These are phyloP conservation scores for Hystrix brachyura DNA, from an alignment of 2,113 vertebrate genomes.

Conservation along the genomic window DNA sequence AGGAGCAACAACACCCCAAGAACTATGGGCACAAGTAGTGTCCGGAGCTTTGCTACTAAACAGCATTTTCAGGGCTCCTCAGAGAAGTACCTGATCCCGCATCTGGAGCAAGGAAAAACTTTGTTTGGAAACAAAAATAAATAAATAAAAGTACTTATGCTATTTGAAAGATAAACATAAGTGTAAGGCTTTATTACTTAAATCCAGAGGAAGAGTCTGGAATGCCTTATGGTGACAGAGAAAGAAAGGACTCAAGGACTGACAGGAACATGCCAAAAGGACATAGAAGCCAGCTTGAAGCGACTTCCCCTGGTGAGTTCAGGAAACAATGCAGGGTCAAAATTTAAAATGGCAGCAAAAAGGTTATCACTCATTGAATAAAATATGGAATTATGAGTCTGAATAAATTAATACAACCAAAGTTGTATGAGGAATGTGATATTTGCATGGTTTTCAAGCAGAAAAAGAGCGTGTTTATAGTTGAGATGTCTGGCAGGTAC, in stretches of 20 bases:
- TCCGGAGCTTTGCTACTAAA: neutral
- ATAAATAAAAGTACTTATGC: slow-evolving; percentile 24
- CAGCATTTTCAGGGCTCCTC: neutral
- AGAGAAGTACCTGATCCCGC: neutral
- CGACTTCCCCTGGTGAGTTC: neutral
- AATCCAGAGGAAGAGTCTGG: slow-evolving; percentile 37
- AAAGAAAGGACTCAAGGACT: neutral
- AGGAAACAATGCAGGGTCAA: neutral
- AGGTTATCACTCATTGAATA: neutral
- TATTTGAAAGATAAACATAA: slow-evolving; percentile 64
- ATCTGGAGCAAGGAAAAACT: neutral
- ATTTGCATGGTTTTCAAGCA: neutral
- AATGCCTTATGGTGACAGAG: neutral
- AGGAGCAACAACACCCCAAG: neutral
- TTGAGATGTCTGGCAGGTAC: neutral
- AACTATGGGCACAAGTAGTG: neutral
- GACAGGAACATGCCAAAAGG: neutral
- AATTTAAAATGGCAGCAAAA: slow-evolving; percentile 7
- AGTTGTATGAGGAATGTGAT: neutral
- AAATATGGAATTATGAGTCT: neutral
- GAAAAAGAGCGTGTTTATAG: neutral
- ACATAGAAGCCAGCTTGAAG: neutral
- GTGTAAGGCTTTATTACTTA: slow-evolving; percentile 69
- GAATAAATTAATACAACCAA: neutral
- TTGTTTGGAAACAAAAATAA: slow-evolving; percentile 14